Base-by-base conservation (phyloP, 2,888 invertebrate species). In the Stenurella melanura region DNA sequence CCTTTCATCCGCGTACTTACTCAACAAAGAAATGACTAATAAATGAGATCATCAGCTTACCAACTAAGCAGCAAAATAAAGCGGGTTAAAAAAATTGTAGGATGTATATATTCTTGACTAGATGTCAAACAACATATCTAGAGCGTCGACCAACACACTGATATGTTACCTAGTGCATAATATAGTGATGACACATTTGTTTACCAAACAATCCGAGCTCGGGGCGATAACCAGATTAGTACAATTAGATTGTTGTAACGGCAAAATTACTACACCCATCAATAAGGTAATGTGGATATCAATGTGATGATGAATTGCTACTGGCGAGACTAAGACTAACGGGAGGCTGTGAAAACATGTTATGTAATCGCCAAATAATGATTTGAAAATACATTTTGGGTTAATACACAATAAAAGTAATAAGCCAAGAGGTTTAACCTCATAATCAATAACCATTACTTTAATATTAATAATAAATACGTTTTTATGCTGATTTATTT, bases 181-280 rank as follows among this genome's bases (percentile, higher is more conserved):
- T 56, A 54, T 26, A 56, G 17, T 12, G 50, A 54, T 68, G 67
- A 68, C 30, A 56, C 54, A 68, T 61, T 26, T 56, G 56, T 68
- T 68, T 68, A 68, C 56, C 30, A 26, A 54, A 56, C 30, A 68
- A 68, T n/a, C 21, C 12, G 30, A n/a, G 56, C 67, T 56, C 67
- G 67, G 19, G 56, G n/a, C 56, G 9, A 19, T 54, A 54, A 68
- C 54, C n/a, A 56, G 19, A 68, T 68, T 68, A 30, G 9, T 54
- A 68, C 67, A 68, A 68, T 68, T 17, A 17, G 15, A 68, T 68
- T 26, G 21, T 56, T 50, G n/a, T n/a, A 50, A n/a, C n/a, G 12
- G 50, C 50, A n/a, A n/a, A n/a, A n/a, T n/a, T 4, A n/a, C 7
- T 7, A 34, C 30, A 34, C 30, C 0, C 6, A 42, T 42, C 42